These are phyloP conservation scores for Gadus chalcogrammus DNA, from an alignment of 2,113 vertebrate genomes.

Conservation along the genomic window DNA sequence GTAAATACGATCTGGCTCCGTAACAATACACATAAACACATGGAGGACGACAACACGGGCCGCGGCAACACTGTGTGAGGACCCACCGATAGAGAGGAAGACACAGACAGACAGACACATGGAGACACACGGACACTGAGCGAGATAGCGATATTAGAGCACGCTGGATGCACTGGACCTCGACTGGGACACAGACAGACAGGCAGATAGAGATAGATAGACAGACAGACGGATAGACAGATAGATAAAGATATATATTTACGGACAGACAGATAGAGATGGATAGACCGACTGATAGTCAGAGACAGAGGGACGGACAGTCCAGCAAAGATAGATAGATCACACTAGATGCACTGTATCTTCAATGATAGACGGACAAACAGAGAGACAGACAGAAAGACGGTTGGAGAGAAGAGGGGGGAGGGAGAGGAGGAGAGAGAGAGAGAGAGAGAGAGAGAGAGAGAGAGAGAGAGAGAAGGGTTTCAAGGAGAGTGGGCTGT, in stretches of 20 bases:
- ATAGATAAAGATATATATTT: too few species aligned
- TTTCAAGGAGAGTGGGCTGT: constrained; percentile 40
- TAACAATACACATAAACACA: too few species aligned
- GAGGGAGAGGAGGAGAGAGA: constrained; percentile 1
- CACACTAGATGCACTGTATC: background rate
- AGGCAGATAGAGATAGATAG: constrained; percentile 22
- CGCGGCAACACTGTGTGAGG: too few species aligned
- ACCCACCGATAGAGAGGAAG: background rate
- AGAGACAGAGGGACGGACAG: too few species aligned
- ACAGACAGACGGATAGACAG: constrained; percentile 9
- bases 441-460: constrained; percentile 1
- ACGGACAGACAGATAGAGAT: constrained; percentile 1
- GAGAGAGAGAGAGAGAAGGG: constrained; percentile 1
- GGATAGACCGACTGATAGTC: background rate
- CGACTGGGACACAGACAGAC: background rate
- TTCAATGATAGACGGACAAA: background rate
- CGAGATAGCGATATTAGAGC: too few species aligned
- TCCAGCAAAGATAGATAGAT: background rate
- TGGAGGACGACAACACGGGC: too few species aligned
- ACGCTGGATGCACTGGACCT: too few species aligned
- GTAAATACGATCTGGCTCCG: too few species aligned
- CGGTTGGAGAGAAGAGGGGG: constrained; percentile 2
- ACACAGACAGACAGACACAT: background rate
- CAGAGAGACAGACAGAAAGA: constrained; percentile 3
- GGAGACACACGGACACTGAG: constrained; percentile 25